Percentiles rank a stretch among this genome's conserved stretches.
These are phyloP conservation scores for Ahaetulla prasina DNA, from an alignment of 2,113 vertebrate species.

Conservation along the genomic window DNA sequence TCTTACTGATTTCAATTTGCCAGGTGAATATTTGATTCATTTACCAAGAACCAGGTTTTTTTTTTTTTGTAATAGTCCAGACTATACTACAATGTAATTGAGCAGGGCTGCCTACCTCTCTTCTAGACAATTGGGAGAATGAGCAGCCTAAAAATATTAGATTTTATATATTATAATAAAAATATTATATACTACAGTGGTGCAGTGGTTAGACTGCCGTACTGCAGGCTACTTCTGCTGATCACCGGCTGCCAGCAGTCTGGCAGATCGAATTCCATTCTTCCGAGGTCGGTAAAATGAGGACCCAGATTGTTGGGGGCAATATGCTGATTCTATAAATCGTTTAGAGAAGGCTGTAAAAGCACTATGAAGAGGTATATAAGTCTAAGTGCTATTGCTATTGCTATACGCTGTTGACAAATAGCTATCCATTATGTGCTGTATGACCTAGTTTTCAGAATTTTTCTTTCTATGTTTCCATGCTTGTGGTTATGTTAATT, in stretches of 20 bases:
- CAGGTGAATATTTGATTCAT: background rate
- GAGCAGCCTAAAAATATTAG: conserved; percentile 9
- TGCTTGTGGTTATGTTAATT: conserved; percentile 26
- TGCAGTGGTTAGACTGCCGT: too few species aligned
- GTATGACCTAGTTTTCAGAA: conserved; percentile 37
- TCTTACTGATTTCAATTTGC: background rate
- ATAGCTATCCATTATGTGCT: background rate
- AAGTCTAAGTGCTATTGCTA: too few species aligned
- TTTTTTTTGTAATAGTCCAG: background rate
- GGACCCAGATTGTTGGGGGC: too few species aligned
- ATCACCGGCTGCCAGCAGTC: too few species aligned
- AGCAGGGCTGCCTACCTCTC: background rate
- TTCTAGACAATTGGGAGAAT: background rate
- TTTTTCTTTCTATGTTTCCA: conserved; percentile 37
- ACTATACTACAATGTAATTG: background rate
- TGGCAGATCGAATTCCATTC: too few species aligned
- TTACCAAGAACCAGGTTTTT: background rate
- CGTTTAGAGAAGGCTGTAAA: too few species aligned
- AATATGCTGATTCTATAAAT: too few species aligned
- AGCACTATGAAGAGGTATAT: too few species aligned
- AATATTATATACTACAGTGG: too few species aligned
- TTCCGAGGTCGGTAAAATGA: too few species aligned
- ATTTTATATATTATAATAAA: too few species aligned
- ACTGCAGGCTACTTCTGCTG: too few species aligned
- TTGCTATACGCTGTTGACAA: background rate